Conservation (phyloP, 2,113 vertebrate species). For the Macroglossus sobrinus region DNA sequence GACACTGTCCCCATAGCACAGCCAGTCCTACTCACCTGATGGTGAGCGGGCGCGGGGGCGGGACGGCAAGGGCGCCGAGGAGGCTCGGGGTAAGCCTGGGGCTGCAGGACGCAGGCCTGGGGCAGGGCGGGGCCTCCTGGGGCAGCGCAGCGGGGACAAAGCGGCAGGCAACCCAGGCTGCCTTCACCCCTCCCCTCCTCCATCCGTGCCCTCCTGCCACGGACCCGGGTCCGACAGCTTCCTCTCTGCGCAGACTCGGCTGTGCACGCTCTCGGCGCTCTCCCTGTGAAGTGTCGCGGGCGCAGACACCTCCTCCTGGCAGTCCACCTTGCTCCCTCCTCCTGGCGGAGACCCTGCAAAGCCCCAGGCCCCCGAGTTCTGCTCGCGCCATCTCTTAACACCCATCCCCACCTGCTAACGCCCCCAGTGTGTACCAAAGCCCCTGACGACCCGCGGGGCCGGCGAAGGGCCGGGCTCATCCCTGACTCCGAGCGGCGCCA, state of each 20-base stretch:
- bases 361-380: not conserved
- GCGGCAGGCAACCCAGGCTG: too few species aligned
- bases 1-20: not conserved
- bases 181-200: too few species aligned
- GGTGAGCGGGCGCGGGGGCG: fast-evolving
- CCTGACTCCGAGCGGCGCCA: fast-evolving
- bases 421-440: not conserved
- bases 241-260: fast-evolving
- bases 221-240: fast-evolving
- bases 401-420: not conserved
- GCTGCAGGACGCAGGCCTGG: not conserved
- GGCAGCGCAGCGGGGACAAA: too few species aligned
- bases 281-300: fast-evolving
- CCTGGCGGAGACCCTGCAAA: not conserved
- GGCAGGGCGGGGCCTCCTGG: too few species aligned
- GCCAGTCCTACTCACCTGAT: fast-evolving
- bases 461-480: not conserved
- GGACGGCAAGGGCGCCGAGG: fast-evolving
- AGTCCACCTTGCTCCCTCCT: fast-evolving
- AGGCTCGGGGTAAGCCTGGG: fast-evolving
- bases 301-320: fast-evolving
- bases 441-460: not conserved
- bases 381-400: not conserved
- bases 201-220: too few species aligned
- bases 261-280: fast-evolving